Conservation (phyloP, 2,888 invertebrate genomes). For the Sinohyriopsis cumingii region DNA sequence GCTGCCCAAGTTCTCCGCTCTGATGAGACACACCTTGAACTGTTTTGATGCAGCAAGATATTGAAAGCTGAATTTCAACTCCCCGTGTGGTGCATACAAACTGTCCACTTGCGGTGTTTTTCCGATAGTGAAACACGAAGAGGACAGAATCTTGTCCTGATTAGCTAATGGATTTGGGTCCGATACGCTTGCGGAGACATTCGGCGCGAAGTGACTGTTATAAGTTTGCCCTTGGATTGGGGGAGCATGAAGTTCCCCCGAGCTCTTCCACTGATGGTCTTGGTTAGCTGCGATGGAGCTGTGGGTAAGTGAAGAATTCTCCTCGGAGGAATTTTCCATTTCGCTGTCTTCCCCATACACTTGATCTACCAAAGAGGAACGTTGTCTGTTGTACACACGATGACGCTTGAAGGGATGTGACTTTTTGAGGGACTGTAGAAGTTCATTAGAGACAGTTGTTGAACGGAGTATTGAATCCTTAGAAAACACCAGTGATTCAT, state of each 20-base stretch:
- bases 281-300: slow-evolving; percentile 17
- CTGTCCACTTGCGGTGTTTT: slow-evolving; percentile 9
- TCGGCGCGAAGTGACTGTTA: slow-evolving; percentile 56
- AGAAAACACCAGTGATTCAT: background rate
- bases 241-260: slow-evolving; percentile 32
- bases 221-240: slow-evolving; percentile 19
- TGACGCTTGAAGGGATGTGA: slow-evolving; percentile 38
- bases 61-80: slow-evolving; percentile 70
- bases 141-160: slow-evolving; percentile 20
- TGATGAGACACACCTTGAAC: slow-evolving; percentile 69
- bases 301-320: slow-evolving; percentile 13
- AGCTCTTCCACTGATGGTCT: slow-evolving; percentile 18
- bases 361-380: slow-evolving; percentile 50
- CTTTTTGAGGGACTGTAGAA: slow-evolving; percentile 16
- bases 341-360: slow-evolving; percentile 1
- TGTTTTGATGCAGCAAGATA: slow-evolving; percentile 71
- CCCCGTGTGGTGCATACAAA: slow-evolving; percentile 55
- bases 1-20: slow-evolving; percentile 68
- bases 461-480: slow-evolving; percentile 5
- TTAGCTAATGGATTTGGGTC: slow-evolving; percentile 5
- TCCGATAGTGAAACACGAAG: slow-evolving; percentile 10
- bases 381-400: slow-evolving; percentile 50
- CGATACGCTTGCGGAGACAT: slow-evolving; percentile 25
- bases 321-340: slow-evolving; percentile 18
- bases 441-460: slow-evolving; percentile 26